Base-by-base conservation (phyloP, 2,888 invertebrate species). In the Acronicta aceris region DNA sequence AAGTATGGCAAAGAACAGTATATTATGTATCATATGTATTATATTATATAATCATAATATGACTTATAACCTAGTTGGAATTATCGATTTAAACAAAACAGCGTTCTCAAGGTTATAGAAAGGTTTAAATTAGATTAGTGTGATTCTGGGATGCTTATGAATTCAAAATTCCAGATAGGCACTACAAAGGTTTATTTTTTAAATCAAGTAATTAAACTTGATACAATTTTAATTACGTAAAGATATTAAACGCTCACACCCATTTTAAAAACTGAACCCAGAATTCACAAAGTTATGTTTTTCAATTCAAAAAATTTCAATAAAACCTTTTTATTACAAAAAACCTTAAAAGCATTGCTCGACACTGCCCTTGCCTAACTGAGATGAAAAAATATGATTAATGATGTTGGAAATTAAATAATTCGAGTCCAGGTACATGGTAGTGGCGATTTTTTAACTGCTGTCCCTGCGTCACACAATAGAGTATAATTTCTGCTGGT, bases 331-430 rank as follows among this genome's bases (percentile, higher is more conserved):
- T 74, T 57, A 70, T 69, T 68, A 72, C 61, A 84, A 88, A 88
- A 85, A 84, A 79, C 65, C 65, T 84, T 87, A 86, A 88, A 88
- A 89, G 89, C 90, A 89, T 86, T 90, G 86, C 89, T 84, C 77
- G 80, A 63, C 81, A 83, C 81, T 88, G 82, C 79, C 68, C 74
- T 71, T 70, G 91, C 89, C 89, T 88, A 86, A 87, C 80, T 84
- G 76, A 68, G 70, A 66, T 77, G 50, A 86, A 92, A 93, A 94
- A 93, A 90, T 84, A 91, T 93, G 94, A 93, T 94, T 91, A 93
- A 93, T 93, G 92, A 87, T 85, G 89, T 89, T 89, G 76, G 80
- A 86, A 87, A 92, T 93, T 88, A 89, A 91, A 91, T 89, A 86
- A 91, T 90, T 88, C 86, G 80, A 74, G 74, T 81, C 81, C 92